These are phyloP conservation scores for Seira musarum DNA, from an alignment of 2,888 invertebrate genomes.

Conservation along the genomic window DNA sequence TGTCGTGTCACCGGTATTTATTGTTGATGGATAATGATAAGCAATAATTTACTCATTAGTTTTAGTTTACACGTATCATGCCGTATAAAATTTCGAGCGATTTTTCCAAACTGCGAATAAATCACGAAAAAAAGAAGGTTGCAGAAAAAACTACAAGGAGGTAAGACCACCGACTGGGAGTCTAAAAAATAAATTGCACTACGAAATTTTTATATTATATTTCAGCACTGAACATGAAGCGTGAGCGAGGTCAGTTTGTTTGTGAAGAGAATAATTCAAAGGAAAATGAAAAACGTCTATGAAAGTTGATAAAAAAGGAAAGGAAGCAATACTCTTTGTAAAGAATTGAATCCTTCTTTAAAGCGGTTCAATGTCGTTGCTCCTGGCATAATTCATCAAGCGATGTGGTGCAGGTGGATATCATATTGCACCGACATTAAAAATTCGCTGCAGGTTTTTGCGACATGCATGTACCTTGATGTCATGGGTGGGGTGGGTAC, in stretches of 20 bases:
- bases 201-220: too few relatives aligned
- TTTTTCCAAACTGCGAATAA: too few relatives aligned
- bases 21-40: background rate
- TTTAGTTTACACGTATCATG: slow-evolving; percentile 25
- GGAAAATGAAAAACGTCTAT: too few relatives aligned
- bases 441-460: background rate
- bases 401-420: background rate
- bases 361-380: background rate
- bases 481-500: too few relatives aligned
- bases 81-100: slow-evolving; percentile 4
- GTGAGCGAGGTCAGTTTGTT: slow-evolving; percentile 39
- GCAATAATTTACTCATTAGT: slow-evolving; percentile 29
- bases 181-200: slow-evolving; percentile 29
- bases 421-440: background rate
- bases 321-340: too few relatives aligned
- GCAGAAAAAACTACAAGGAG: background rate
- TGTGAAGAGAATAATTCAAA: background rate
- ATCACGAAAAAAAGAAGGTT: slow-evolving; percentile 19
- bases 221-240: too few relatives aligned
- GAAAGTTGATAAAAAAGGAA: too few relatives aligned
- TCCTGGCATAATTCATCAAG: slow-evolving; percentile 18
- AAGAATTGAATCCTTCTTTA: background rate
- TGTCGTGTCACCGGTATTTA: too few relatives aligned
- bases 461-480: too few relatives aligned
- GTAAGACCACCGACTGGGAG: background rate